Conservation (phyloP, 2,797 vertebrate genomes). For the Chrysocyon brachyurus region DNA sequence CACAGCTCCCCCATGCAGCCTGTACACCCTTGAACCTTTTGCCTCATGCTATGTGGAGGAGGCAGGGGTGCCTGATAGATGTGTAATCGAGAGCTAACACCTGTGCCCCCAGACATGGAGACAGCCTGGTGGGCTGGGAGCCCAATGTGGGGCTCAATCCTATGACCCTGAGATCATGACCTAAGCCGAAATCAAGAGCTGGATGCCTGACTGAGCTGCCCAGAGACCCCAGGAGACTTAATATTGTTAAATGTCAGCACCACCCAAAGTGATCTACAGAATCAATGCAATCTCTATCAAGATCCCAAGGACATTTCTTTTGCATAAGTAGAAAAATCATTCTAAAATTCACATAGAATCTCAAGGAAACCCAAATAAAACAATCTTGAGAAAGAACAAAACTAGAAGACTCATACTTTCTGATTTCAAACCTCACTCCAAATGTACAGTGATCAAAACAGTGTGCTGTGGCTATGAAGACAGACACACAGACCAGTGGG, state of each 20-base stretch:
- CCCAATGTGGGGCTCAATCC: neutral
- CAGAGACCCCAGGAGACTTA: accelerated
- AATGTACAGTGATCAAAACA: neutral
- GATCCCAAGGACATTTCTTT: neutral
- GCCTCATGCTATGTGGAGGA: neutral
- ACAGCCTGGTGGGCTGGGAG: neutral
- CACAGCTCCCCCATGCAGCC: neutral
- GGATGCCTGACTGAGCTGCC: neutral
- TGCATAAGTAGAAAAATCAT: neutral
- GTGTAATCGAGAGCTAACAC: neutral
- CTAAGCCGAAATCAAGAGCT: neutral
- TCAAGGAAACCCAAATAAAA: neutral
- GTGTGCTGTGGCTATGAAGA: accelerated
- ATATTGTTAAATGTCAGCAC: neutral
- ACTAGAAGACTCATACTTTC: neutral
- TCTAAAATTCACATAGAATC: neutral
- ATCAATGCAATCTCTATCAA: neutral
- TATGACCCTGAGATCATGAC: neutral
- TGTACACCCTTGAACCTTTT: neutral
- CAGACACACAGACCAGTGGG: neutral
- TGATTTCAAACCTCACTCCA: neutral
- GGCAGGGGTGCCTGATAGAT: no score
- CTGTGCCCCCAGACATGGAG: neutral
- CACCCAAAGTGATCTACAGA: neutral
- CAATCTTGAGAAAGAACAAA: neutral